These are phyloP conservation scores for Tenebrosternarchus preto DNA, from an alignment of 2,113 vertebrate genomes.

Conservation along the genomic window DNA sequence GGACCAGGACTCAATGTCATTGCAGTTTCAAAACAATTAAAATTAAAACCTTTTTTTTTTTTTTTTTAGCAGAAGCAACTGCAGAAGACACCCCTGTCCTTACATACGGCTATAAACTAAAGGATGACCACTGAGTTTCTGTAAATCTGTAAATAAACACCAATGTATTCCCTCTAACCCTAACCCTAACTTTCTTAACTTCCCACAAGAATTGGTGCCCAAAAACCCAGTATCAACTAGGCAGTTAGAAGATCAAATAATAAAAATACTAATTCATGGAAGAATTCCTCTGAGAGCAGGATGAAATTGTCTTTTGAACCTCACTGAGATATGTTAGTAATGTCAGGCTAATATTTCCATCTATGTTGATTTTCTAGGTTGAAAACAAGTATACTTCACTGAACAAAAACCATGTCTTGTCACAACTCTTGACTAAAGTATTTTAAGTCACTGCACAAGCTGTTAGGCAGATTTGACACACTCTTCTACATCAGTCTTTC, in stretches of 20 bases:
- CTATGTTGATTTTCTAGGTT: no score
- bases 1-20: background rate
- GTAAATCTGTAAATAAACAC: background rate
- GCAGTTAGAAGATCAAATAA: no score
- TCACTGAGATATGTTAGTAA: no score
- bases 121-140: background rate
- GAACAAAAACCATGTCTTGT: background rate
- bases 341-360: no score
- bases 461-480: conserved; percentile 37
- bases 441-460: background rate
- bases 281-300: no score
- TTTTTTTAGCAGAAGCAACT: background rate
- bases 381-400: background rate
- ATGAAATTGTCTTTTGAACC: no score
- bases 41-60: no score
- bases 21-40: background rate
- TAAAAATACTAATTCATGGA: no score
- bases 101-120: background rate
- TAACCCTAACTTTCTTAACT: background rate
- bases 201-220: background rate
- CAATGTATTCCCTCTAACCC: background rate
- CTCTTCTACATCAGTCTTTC: conserved; percentile 29
- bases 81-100: background rate
- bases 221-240: no score
- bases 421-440: background rate